Conservation (phyloP, 2,888 invertebrate genomes). For the Stenodema calcarata region DNA sequence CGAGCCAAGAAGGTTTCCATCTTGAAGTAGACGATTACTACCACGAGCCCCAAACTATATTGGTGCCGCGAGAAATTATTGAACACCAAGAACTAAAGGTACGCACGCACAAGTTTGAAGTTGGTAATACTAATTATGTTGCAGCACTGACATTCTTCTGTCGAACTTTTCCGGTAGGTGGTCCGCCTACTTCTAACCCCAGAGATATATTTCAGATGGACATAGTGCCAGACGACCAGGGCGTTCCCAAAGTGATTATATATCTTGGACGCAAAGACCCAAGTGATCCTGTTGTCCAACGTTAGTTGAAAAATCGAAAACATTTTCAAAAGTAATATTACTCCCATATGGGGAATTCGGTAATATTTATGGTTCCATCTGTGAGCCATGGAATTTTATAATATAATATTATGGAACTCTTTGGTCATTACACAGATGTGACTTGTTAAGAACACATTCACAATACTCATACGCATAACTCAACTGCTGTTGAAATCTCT, state of each 20-base stretch:
- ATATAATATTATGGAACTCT: too few species aligned
- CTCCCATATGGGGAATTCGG: too few species aligned
- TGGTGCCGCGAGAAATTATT: constrained; percentile 10
- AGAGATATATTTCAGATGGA: neutral
- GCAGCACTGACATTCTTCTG: too few species aligned
- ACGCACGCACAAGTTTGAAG: neutral
- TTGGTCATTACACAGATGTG: too few species aligned
- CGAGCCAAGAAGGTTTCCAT: constrained; percentile 5
- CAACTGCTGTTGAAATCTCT: too few species aligned
- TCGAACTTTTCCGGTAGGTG: too few species aligned
- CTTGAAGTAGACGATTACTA: constrained; percentile 19
- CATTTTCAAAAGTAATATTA: too few species aligned
- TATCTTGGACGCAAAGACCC: neutral
- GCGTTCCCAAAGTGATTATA: constrained; percentile 25
- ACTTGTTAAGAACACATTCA: too few species aligned
- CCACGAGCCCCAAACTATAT: constrained; percentile 21
- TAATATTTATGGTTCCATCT: too few species aligned
- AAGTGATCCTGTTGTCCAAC: neutral
- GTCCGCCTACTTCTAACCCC: too few species aligned
- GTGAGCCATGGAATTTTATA: too few species aligned
- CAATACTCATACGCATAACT: too few species aligned
- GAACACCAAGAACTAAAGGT: constrained; percentile 17
- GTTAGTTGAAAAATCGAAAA: neutral
- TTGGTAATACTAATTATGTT: neutral
- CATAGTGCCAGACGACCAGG: constrained; percentile 17